Evolutionary conservation across 2,888 invertebrate genomes (phyloP).

Genomic region (Brenthis daphne): DNA sequence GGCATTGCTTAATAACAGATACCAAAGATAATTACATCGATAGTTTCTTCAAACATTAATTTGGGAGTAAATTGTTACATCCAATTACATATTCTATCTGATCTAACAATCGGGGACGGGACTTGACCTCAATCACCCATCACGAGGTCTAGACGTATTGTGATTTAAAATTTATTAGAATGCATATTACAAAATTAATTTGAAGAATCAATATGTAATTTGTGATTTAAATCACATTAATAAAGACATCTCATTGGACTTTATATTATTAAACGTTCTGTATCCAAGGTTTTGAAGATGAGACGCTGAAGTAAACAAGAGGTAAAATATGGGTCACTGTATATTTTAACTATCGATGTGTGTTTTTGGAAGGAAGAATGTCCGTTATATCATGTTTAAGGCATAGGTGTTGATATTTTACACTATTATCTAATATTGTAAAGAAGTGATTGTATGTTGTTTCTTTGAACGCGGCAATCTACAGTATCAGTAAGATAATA

Average conservation of each 20-base stretch:
- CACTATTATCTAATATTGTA: too few relatives aligned
- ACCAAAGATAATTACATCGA: too few relatives aligned
- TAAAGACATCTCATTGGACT: constrained; percentile 1
- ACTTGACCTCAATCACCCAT: constrained; percentile 2
- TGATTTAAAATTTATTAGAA: constrained; percentile 4
- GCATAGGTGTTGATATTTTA: background rate
- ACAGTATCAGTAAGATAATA: too few relatives aligned
- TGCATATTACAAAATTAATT: constrained; percentile 3
- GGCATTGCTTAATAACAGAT: too few relatives aligned
- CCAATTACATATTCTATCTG: background rate
- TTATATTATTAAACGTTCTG: constrained; percentile 1
- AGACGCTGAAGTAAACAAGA: constrained; percentile 43
- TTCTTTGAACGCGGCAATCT: background rate
- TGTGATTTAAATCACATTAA: constrained; percentile 15
- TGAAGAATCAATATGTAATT: constrained; percentile 14
- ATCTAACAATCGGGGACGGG: background rate
- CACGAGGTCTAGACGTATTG: background rate
- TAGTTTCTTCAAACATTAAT: too few relatives aligned
- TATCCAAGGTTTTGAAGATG: constrained; percentile 39
- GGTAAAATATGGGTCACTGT: constrained; percentile 59
- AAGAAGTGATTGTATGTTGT: too few relatives aligned
- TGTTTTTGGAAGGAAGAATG: background rate
- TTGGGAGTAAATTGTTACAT: too few relatives aligned
- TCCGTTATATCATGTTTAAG: background rate
- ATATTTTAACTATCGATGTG: constrained; percentile 36